Evolutionary conservation across 2,113 vertebrate genomes (phyloP).

Genomic region (Myrmecophaga tridactyla): DNA sequence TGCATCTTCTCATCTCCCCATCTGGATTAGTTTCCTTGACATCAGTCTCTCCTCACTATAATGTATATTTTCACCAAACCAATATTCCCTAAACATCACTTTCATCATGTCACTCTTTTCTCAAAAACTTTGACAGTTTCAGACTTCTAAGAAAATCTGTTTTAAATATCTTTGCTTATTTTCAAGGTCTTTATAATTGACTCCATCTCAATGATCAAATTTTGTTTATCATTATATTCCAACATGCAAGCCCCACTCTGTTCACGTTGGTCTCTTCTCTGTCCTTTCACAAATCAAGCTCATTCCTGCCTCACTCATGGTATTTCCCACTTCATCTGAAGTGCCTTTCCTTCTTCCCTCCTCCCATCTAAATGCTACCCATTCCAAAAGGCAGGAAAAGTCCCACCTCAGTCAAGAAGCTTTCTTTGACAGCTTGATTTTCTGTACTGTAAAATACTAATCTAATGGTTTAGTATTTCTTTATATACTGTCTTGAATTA

Average conservation of each 20-base stretch:
- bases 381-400: neutral
- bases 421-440: slow-evolving; percentile 7
- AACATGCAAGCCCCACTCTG: neutral
- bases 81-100: neutral
- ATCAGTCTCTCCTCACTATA: neutral
- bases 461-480: neutral
- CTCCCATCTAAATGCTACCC: neutral
- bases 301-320: neutral
- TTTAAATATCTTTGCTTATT: slow-evolving; percentile 22
- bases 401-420: slow-evolving; percentile 3
- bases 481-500: neutral
- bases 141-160: slow-evolving; percentile 26
- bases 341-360: neutral
- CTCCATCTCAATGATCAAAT: neutral
- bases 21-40: neutral
- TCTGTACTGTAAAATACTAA: slow-evolving; percentile 24
- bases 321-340: neutral
- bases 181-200: slow-evolving; percentile 34
- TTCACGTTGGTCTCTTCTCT: neutral
- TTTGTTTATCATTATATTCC: slow-evolving; percentile 26
- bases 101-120: neutral
- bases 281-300: neutral
- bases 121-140: neutral
- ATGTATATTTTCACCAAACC: neutral
- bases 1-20: neutral